Evolutionary conservation across 1,140 invertebrate genomes (phyloP).

Genomic region (Melitaea cinxia): DNA sequence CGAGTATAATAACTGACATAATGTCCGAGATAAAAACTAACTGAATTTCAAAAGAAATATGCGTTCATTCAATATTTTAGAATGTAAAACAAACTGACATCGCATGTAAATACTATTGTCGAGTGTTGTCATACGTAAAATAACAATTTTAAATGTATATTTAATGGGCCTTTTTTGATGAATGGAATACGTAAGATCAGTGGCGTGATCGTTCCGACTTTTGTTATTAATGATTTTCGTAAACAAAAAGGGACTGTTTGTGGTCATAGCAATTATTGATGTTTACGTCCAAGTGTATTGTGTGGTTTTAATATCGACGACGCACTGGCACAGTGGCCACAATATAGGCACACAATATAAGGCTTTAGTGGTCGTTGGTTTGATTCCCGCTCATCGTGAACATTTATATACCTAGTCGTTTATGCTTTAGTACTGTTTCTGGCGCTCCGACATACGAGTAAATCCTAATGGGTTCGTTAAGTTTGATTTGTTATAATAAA

Average conservation of each 20-base stretch:
- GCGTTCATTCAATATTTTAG: constrained; percentile 73
- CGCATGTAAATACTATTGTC: constrained; percentile 81
- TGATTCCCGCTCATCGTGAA: too few relatives aligned
- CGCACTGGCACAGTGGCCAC: too few relatives aligned
- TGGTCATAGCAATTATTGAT: not conserved
- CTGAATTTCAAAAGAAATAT: constrained; percentile 65
- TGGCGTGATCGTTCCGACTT: constrained; percentile 37
- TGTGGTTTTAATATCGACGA: not conserved
- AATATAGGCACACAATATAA: too few relatives aligned
- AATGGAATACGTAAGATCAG: constrained; percentile 44
- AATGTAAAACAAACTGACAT: constrained; percentile 81
- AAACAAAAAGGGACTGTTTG: not conserved
- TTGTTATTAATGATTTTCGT: constrained; percentile 26
- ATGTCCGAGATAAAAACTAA: constrained; percentile 64
- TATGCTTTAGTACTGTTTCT: too few relatives aligned
- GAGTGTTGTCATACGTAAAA: constrained; percentile 69
- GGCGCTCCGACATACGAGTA: too few relatives aligned
- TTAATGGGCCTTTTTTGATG: constrained; percentile 68
- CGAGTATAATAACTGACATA: constrained; percentile 69
- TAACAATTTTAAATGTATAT: constrained; percentile 72
- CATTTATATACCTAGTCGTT: too few relatives aligned
- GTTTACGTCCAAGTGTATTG: not conserved
- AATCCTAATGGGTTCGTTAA: too few relatives aligned
- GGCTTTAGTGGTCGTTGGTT: too few relatives aligned
- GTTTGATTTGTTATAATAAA: too few relatives aligned